Conservation (phyloP, 2,888 invertebrate species). For the Nineta flava region DNA sequence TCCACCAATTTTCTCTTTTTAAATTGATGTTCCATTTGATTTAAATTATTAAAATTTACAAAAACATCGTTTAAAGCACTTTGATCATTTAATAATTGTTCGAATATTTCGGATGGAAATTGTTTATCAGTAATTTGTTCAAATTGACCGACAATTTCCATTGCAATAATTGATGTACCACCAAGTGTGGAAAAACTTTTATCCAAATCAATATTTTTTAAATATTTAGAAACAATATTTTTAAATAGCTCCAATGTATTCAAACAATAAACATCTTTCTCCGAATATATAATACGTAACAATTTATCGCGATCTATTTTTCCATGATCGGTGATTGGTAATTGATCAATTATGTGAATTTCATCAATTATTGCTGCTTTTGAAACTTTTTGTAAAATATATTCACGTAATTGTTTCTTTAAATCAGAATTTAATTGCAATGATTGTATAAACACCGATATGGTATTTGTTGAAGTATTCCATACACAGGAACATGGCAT, state of each 20-base stretch:
- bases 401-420: constrained; percentile 16
- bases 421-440: constrained; percentile 18
- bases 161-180: constrained; percentile 54
- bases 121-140: constrained; percentile 28
- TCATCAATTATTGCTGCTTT: constrained; percentile 39
- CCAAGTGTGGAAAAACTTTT: constrained; percentile 42
- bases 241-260: constrained; percentile 10
- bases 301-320: constrained; percentile 41
- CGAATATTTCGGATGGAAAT: constrained; percentile 32
- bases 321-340: constrained; percentile 53
- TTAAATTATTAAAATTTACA: no score
- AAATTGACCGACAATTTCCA: constrained; percentile 43
- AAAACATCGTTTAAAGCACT: constrained; percentile 25
- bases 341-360: constrained; percentile 36
- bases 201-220: constrained; percentile 12
- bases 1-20: no score
- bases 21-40: no score
- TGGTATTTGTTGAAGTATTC: constrained; percentile 29
- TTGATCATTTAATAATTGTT: constrained; percentile 33
- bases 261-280: constrained; percentile 10
- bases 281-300: constrained; percentile 24
- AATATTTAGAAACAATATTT: constrained; percentile 17
- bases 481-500: constrained; percentile 39
- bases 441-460: constrained; percentile 31
- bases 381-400: constrained; percentile 21